These are phyloP conservation scores for Perca flavescens DNA, from an alignment of 2,113 vertebrate species.

Conservation along the genomic window DNA sequence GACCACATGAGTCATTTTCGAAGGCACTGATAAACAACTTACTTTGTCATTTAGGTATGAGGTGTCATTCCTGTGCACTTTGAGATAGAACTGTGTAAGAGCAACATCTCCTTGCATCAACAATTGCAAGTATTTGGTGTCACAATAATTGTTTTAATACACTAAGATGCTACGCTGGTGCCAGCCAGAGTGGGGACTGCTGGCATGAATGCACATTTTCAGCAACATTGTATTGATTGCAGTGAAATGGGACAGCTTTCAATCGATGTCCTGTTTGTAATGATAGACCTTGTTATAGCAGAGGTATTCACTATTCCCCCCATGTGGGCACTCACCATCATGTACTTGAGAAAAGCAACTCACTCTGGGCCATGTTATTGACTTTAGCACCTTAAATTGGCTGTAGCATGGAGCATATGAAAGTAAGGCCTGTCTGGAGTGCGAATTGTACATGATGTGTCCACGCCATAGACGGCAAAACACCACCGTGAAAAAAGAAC, in stretches of 20 bases:
- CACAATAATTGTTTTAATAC: conserved; percentile 8
- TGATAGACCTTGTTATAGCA: conserved; percentile 6
- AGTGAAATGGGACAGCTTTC: not conserved
- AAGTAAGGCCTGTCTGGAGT: not conserved
- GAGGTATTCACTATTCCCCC: not conserved
- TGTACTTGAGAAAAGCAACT: not conserved
- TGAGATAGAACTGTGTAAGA: not conserved
- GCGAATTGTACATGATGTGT: not conserved
- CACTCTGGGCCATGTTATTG: conserved; percentile 28
- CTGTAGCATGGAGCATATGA: conserved; percentile 1
- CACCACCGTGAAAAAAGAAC: not conserved
- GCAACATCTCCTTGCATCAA: not conserved
- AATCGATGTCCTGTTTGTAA: conserved; percentile 13
- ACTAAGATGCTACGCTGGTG: not conserved
- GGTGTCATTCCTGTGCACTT: not conserved
- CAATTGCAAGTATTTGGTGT: not conserved
- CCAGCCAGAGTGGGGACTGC: not conserved
- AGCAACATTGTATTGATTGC: conserved; percentile 19
- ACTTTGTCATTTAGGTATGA: not conserved
- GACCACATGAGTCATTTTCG: too few species aligned
- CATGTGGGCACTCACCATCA: not conserved
- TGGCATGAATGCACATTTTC: conserved; percentile 20
- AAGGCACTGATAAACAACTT: not conserved
- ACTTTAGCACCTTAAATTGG: conserved; percentile 11
- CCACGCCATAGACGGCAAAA: not conserved